These are phyloP conservation scores for Stenodema calcarata DNA, from an alignment of 2,888 invertebrate species.

Conservation along the genomic window DNA sequence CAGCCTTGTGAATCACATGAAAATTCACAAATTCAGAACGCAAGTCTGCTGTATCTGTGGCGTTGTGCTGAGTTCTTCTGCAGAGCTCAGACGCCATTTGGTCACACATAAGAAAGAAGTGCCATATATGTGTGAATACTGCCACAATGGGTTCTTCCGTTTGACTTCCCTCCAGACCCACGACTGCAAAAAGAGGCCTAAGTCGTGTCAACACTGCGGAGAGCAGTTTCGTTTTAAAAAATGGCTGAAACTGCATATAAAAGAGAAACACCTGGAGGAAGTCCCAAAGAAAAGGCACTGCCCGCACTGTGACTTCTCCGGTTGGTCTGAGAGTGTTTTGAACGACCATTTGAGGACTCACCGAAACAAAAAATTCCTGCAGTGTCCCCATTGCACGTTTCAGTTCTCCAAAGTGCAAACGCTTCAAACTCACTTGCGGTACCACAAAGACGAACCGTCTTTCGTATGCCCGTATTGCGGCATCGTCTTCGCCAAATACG, in stretches of 20 bases:
- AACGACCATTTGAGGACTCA: neutral
- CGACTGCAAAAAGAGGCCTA: neutral
- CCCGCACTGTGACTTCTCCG: slow-evolving; percentile 18
- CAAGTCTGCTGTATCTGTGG: neutral
- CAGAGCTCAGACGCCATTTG: neutral
- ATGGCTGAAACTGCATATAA: neutral
- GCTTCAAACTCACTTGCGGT: neutral
- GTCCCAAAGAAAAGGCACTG: neutral
- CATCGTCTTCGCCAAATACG: slow-evolving; percentile 7
- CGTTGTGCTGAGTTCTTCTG: neutral
- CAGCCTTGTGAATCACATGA: neutral
- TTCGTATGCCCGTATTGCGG: slow-evolving; percentile 9
- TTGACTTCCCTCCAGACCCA: neutral
- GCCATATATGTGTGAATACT: neutral
- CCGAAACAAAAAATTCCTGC: neutral
- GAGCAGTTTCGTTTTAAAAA: neutral
- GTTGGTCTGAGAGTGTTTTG: neutral
- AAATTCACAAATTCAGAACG: neutral
- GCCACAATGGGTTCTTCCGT: slow-evolving; percentile 2
- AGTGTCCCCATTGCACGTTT: slow-evolving; percentile 13
- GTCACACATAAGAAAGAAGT: neutral
- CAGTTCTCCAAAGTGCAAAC: neutral
- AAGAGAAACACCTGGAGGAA: neutral
- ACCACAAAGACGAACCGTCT: neutral
- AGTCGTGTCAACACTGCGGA: neutral